Evolutionary conservation across 2,888 invertebrate species (phyloP).

Genomic region (Dorcus hopei): DNA sequence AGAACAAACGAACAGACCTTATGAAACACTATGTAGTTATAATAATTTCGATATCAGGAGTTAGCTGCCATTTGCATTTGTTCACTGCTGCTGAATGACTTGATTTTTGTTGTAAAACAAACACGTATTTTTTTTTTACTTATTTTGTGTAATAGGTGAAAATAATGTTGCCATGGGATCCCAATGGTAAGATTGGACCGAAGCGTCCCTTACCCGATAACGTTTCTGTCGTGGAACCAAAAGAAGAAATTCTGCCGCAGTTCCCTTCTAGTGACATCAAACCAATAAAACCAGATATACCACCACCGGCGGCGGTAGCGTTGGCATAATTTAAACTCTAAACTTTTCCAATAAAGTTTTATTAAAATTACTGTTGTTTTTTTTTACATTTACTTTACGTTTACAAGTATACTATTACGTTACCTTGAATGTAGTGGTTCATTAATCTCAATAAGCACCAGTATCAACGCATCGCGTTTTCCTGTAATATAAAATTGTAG

Average conservation of each 20-base stretch:
- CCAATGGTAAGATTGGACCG: constrained; percentile 95
- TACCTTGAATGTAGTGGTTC: too few species aligned
- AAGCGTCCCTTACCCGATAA: constrained; percentile 97
- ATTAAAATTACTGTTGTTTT: not conserved
- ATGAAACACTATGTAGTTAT: too few species aligned
- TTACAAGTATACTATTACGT: too few species aligned
- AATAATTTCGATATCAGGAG: too few species aligned
- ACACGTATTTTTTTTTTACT: not conserved
- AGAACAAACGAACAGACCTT: too few species aligned
- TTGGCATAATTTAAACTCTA: constrained; percentile 35
- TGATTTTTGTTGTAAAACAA: too few species aligned
- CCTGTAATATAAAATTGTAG: too few species aligned
- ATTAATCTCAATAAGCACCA: too few species aligned
- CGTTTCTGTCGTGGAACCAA: constrained; percentile 95
- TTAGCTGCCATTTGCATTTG: too few species aligned
- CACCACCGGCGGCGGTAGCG: constrained; percentile 50
- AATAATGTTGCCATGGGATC: constrained; percentile 99
- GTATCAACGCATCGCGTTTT: too few species aligned
- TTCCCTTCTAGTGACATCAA: constrained; percentile 76
- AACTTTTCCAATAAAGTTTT: constrained; percentile 32
- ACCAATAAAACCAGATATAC: constrained; percentile 59
- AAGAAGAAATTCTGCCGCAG: constrained; percentile 81
- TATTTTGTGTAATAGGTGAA: constrained; percentile 64
- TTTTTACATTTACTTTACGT: not conserved
- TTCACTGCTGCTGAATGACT: too few species aligned